Base-by-base conservation (phyloP, 1,140 invertebrate genomes). In the Brachionus calyciflorus region DNA sequence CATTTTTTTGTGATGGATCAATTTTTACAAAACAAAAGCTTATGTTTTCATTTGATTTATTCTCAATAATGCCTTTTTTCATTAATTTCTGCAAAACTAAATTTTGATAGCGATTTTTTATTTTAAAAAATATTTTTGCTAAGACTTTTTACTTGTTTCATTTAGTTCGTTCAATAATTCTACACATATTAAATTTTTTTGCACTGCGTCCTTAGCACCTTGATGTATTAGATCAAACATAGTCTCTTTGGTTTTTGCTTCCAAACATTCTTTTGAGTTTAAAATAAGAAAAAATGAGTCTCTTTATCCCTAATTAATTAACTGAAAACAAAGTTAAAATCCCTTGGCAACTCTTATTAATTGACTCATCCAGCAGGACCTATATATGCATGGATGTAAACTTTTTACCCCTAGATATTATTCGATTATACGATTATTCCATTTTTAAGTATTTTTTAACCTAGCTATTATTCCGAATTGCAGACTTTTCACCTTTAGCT, bases 21-120 rank as follows among this genome's bases (percentile, higher is more conserved):
- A 65, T 9, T 24, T 37, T 46, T 30, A 73, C 51, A 55, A 37
- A 73, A 30, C 51, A 24, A 28, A 24, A 73, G 10, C 17, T 46
- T 40, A 49, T 21, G 19, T 55, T 51, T 40, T 49, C 30, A 24
- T 73, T 55, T 51, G 30, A 41, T 1, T 30, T 21, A 51, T 73
- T 73, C 5, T 7, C 10, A 73, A 73, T 51, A 12, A 30, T 46
- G 3, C 48, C 51, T 28, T 51, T 49, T 17, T 55, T 73, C 51
- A 73, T 49, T 37, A 49, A 21, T 30, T 73, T 73, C 33, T 73
- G 46, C 19, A 73, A 33, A 17, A 37, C 41, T 51, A 26, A 41
- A 48, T 46, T 1, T 28, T 46, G 9, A 70, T 46, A 65, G 26
- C 28, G 24, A 19, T 53, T 53, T 53, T 21, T 26, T 10, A 26